Evolutionary conservation across 2,888 invertebrate genomes (phyloP), one percentile per base, ranked within the genome.

Genomic region (Anagyrus pseudococci): DNA sequence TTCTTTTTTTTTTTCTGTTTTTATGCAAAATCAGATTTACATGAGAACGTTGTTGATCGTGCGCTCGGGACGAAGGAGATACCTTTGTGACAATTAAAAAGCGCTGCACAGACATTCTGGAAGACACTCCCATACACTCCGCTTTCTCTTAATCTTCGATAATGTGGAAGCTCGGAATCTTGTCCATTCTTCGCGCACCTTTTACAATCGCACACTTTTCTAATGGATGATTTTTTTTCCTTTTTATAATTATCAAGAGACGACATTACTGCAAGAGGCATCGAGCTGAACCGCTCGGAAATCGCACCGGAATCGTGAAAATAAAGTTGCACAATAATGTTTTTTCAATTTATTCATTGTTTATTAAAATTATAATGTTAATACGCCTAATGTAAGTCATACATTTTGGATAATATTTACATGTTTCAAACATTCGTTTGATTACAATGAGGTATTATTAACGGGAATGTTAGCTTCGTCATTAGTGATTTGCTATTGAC

Each of bases 61-160:
- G 41, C 53, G 17, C 20, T 23, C 8, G 61, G 61, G 58, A 63
- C 20, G 48, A 67, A 68, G 68, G 65, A 29, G 10, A 70, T 67
- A 67, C 68, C 68, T 69, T 68, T 70, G 69, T 67, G 68, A 69
- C 67, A 50, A 22, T 46, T 23, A 61, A 54, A 66, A 62, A 53
- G 59, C 58, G 58, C 49, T 58, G 40, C 53, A 57, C 46, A 57
- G 54, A 57, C 58, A 66, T 26, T 54, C 62, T 72, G 75, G 75
- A 77, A 78, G 75, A 78, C 77, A 72, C 77, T 77, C 75, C 77
- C 77, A 73, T 71, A 70, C 43, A 58, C 29, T 4, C 6, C 29
- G 10, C 29, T 4, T 10, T 70, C 58, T 19, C 52, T 66, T 33
- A 29, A 40, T 72, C 73, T 73, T 74, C 70, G 71, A 74, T 70